Conservation (phyloP, 2,888 invertebrate species). For the Lordiphosa andalusiaca region DNA sequence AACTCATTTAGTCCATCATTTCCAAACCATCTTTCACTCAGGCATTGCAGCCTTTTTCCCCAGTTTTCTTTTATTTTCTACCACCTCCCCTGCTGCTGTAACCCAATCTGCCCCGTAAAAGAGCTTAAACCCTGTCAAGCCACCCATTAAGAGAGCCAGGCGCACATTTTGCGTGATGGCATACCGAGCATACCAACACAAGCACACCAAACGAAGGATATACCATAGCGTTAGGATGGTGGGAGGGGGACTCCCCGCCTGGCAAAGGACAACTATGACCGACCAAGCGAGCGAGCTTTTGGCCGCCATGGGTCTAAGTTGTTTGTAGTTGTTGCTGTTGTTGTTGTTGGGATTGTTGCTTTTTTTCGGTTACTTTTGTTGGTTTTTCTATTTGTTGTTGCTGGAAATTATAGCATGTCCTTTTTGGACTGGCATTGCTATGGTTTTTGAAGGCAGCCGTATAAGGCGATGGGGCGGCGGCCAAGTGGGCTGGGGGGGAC, state of each 20-base stretch:
- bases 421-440: slow-evolving; percentile 68
- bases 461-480: no score
- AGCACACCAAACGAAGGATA: slow-evolving; percentile 10
- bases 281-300: slow-evolving; percentile 16
- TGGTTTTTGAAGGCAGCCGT: slow-evolving; percentile 44
- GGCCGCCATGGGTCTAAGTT: slow-evolving; percentile 63
- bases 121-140: slow-evolving; percentile 76
- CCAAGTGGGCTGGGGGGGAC: slow-evolving; percentile 27
- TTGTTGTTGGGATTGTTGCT: slow-evolving; percentile 53
- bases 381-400: slow-evolving; percentile 54
- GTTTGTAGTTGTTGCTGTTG: slow-evolving; percentile 68
- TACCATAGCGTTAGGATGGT: not conserved
- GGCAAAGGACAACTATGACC: slow-evolving; percentile 70
- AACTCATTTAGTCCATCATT: slow-evolving; percentile 7
- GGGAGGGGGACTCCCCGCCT: slow-evolving; percentile 17
- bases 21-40: slow-evolving; percentile 7
- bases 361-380: slow-evolving; percentile 70
- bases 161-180: slow-evolving; percentile 71
- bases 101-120: slow-evolving; percentile 75
- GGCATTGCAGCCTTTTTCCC: slow-evolving; percentile 37
- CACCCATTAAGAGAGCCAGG: slow-evolving; percentile 72
- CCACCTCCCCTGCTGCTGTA: slow-evolving; percentile 44
- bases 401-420: slow-evolving; percentile 74
- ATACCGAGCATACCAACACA: slow-evolving; percentile 55
- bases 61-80: slow-evolving; percentile 22